Base-by-base conservation (phyloP, 2,113 vertebrate species). In the Pseudorasbora parva region DNA sequence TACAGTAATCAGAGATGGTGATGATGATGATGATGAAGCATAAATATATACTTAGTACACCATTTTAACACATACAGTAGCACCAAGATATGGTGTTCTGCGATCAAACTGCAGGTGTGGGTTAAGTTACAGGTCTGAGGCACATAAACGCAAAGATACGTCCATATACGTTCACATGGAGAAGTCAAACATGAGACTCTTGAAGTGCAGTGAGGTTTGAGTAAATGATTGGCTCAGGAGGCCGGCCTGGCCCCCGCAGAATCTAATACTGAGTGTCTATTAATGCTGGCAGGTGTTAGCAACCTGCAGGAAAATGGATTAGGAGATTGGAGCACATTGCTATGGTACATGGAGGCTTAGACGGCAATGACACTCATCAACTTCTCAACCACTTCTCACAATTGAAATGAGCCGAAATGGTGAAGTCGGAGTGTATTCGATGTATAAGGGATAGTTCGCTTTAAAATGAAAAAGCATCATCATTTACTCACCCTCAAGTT, bases 61-160 rank as follows among this genome's bases (percentile, higher is more conserved):
- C 21, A 1, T n/a, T 23, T 25, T 25, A 88, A 90, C 5, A 19
- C 43, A 51, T 27, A 27, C 71, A 68, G 27, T 41, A 19, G 33
- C 64, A 74, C 12, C 9, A 2, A 14, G 17, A 23, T 10, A 5
- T 6, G 78, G 88, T 90, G 86, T 91, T 75, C 88, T 90, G 85
- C 86, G 89, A 83, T 88, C 88, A 90, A 77, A 87, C 88, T 88
- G 88, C 84, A 27, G 30, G 4, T 41, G 75, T 21, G 81, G 81
- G 68, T 83, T 69, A 71, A 66, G 37, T 80, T 86, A 75, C 47
- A 47, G 7, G 25, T 21, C 64, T 21, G 33, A 9, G 64, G n/a
- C 69, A 75, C 19, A 74, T 60, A 73, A 12, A 41, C 27, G 23
- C 68, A 62, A 56, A 27, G 45, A 78, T 30, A 57, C 2, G 17